These are phyloP conservation scores for Hemibates koningsi DNA, from an alignment of 2,113 vertebrate genomes.

Conservation along the genomic window DNA sequence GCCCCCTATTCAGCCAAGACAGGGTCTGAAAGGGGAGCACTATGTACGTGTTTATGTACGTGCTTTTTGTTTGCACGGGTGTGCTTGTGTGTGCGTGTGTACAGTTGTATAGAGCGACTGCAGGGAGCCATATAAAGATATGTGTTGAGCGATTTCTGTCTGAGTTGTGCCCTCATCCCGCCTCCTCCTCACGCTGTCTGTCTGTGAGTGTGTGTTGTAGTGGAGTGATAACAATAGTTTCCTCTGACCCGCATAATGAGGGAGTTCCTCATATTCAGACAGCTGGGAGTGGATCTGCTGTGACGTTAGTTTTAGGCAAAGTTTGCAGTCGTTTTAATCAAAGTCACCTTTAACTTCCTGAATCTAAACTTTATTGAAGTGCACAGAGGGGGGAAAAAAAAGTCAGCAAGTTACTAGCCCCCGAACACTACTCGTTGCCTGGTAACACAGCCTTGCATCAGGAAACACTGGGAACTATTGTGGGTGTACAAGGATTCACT, in stretches of 20 bases:
- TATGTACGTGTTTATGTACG: neutral
- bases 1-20: slow-evolving; percentile 36
- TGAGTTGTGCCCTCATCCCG: neutral
- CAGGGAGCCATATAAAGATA: neutral
- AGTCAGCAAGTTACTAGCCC: neutral
- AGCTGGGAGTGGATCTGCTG: neutral
- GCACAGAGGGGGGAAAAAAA: neutral
- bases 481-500: slow-evolving; percentile 30
- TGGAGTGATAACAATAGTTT: slow-evolving; percentile 51
- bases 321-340: neutral
- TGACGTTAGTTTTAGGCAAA: neutral
- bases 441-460: slow-evolving; percentile 37
- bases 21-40: neutral
- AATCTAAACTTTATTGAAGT: neutral
- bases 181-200: neutral
- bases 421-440: slow-evolving; percentile 27
- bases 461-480: slow-evolving; percentile 20
- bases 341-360: neutral
- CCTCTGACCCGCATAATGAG: slow-evolving; percentile 64
- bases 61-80: neutral
- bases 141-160: neutral
- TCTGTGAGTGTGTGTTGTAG: neutral
- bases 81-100: neutral
- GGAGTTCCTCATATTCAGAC: slow-evolving; percentile 19
- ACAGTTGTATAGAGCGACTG: neutral